Evolutionary conservation across 1,140 invertebrate genomes (phyloP), one percentile per base, ranked within the genome.

Genomic region (Brachionus rubens): DNA sequence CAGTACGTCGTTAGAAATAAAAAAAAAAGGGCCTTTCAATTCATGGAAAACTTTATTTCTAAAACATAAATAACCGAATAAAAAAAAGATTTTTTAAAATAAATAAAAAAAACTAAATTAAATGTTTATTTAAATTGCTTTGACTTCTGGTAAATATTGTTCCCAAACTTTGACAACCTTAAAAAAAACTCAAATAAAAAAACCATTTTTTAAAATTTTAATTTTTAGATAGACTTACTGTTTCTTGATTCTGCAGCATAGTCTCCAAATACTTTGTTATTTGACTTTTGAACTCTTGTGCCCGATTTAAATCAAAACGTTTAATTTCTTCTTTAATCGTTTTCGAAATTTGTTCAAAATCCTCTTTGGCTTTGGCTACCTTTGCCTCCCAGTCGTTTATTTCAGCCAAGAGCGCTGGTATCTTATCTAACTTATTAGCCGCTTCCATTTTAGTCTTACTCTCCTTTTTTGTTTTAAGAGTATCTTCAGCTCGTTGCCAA

Each of bases 241-340:
- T 91, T 82, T 96, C 90, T 85, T 99, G 95, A 82, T 94, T 93
- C 76, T 92, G 90, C 87, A 98, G 89, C 82, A 98, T 90, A 68
- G 91, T 89, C 83, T 99, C 93, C 78, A 99, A 87, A 85, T 98
- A 98, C 79, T 91, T 90, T 16, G 96, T 89, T 3, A 87, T 79
- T 79, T 96, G 88, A 56, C 91, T 91, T 81, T 95, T 94, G 82
- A 99, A 95, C 82, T 98, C 96, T 76, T 90, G 88, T 12, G 96
- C 90, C 80, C 95, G 88, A 56, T 90, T 88, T 70, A 91, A 87
- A 82, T 98, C 94, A 86, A 96, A 96, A 30, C 91, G 87, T 79
- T 95, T 92, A 82, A 98, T 88, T 85, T 99, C 96, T 76, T 91
- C 91, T 81, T 96, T 94, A 78, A 99, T 98, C 85, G 93, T 93